phyloP scores from a whole-genome alignment of 2,888 invertebrate genomes.

The Amiota mariae region DNA sequence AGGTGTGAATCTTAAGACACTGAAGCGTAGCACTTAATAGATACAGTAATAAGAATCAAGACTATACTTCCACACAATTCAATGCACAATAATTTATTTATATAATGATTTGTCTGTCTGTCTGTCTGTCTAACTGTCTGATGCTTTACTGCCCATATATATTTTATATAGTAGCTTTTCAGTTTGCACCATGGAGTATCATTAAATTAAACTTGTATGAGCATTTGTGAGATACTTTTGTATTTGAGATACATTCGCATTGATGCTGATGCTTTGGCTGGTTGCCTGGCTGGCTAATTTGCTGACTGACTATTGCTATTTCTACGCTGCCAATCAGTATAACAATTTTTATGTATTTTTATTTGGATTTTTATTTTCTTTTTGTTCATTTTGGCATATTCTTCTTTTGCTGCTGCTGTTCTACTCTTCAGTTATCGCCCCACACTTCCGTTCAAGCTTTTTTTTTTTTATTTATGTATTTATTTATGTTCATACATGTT shows the following conservation, averaged over 20 bases:
- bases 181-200: not conserved
- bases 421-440: slow-evolving; percentile 19
- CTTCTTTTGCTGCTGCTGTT: not conserved
- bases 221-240: not conserved
- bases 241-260: not conserved
- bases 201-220: slow-evolving; percentile 26
- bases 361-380: not conserved
- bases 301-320: slow-evolving; percentile 14
- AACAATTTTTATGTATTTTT: slow-evolving; percentile 24
- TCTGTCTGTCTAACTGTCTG: slow-evolving; percentile 17
- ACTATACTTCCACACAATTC: slow-evolving; percentile 3
- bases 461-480: slow-evolving; percentile 15
- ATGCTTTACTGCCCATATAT: not conserved
- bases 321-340: slow-evolving; percentile 45
- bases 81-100: slow-evolving; percentile 29
- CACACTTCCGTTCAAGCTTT: slow-evolving; percentile 27
- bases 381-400: not conserved
- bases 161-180: not conserved
- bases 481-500: slow-evolving; percentile 32
- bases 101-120: not conserved
- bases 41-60: not conserved
- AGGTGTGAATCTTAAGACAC: not conserved
- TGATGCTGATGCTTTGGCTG: not conserved
- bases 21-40: not conserved
- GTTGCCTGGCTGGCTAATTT: not conserved